Base-by-base conservation (phyloP, 2,888 invertebrate species). In the Sarcophaga variegata region DNA sequence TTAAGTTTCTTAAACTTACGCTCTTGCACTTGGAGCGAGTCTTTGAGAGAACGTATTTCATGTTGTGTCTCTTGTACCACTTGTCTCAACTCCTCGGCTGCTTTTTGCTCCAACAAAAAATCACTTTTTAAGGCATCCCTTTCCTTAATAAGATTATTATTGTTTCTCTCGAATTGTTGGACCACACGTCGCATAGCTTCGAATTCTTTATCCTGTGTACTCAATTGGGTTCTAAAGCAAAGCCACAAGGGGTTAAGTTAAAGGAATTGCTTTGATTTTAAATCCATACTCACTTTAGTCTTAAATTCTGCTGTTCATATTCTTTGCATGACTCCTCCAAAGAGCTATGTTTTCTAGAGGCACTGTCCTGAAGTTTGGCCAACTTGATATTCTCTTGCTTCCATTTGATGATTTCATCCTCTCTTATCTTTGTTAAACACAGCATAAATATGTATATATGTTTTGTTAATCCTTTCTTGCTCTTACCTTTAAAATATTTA, bases 351-450 rank as follows among this genome's bases (percentile, higher is more conserved):
- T 93, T 93, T 17, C 93, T 90, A 0, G 92, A 91, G 3, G 92
- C 89, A 0, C 88, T 91, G 70, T 94, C 94, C 69, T 92, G 91
- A 0, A 91, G 89, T 86, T 93, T 94, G 76, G 91, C 90, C 64
- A 93, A 76, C 70, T 92, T 92, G 0, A 90, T 89, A 66, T 92
- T 92, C 10, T 93, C 94, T 76, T 92, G 91, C 17, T 90, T 91
- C 64, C 91, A 88, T 88, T 93, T 93, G 6, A 92, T 90, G 6
- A 92, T 89, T 88, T 93, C 94, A 80, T 93, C 93, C 78, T 94
- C 94, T 37, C 93, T 92, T 14, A 90, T 76, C 91, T 92, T 20
- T 12, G 4, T 47, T 25, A 37, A 6, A 37, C 14, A 22, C 20
- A 62, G 14, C 14, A 60, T 47, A 12, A 37, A 62, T 62, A 8